Evolutionary conservation across 2,113 vertebrate genomes (phyloP).

Genomic region (Melanerpes formicivorus): DNA sequence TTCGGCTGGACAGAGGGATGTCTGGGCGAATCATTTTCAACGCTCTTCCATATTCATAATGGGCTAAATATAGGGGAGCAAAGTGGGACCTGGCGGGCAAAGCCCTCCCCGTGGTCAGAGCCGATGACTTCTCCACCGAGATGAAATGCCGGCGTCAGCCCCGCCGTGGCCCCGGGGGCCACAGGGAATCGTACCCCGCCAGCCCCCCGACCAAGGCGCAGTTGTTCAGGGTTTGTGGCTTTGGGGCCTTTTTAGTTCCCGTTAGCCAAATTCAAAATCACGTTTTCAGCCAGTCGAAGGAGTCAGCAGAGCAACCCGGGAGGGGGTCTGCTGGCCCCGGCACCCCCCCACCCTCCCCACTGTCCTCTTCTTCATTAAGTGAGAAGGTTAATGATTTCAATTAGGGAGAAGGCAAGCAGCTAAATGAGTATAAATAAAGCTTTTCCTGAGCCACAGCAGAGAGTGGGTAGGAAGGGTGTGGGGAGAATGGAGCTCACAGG

Average conservation of each 20-base stretch:
- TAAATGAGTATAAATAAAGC: conserved; percentile 69
- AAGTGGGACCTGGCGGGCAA: conserved; percentile 73
- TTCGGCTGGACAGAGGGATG: conserved; percentile 85
- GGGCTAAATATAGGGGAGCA: conserved; percentile 85
- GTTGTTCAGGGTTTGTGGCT: neutral
- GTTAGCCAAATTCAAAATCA: conserved; percentile 33
- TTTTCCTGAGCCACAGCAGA: neutral
- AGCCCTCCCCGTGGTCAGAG: conserved; percentile 80
- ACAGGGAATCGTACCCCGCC: conserved; percentile 58
- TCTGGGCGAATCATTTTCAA: conserved; percentile 89
- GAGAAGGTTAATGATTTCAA: conserved; percentile 73
- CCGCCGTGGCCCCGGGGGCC: conserved; percentile 62
- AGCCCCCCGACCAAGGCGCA: conserved; percentile 23
- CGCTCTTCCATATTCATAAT: conserved; percentile 88
- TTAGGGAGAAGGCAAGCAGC: conserved; percentile 58
- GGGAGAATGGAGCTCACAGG: rapidly evolving
- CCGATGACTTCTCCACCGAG: conserved; percentile 80
- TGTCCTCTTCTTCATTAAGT: conserved; percentile 64
- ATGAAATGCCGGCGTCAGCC: conserved; percentile 84
- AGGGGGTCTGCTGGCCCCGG: neutral
- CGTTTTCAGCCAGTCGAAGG: neutral
- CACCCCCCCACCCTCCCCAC: neutral
- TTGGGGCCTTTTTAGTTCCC: neutral
- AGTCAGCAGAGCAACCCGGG: neutral
- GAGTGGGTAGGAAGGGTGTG: neutral